Base-by-base conservation (phyloP, 2,888 invertebrate genomes). In the Fragum fragum region DNA sequence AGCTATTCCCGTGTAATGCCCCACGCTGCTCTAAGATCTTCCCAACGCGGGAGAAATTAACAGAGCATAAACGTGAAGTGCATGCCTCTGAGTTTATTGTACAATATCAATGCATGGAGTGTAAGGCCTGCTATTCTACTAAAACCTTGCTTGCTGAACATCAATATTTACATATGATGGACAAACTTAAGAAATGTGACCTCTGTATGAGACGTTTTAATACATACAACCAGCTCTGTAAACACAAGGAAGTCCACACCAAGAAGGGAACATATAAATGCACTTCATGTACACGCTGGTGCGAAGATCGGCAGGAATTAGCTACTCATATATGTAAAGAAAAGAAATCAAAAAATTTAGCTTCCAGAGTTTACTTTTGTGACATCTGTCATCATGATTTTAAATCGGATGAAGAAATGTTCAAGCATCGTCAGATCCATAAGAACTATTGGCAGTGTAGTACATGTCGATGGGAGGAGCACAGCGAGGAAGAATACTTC, bases 51-150 rank as follows among this genome's bases (percentile, higher is more conserved):
- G 82, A 82, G 26, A 23, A 72, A 28, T 63, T 85, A 16, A 77
- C 32, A 3, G 80, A 85, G 57, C 85, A 85, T 57, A 79, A 82
- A 53, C 82, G 80, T 21, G 75, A 76, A 28, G 78, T 61, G 0
- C 85, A 82, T 32, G 80, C 82, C 1, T 81, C 79, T 11, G 85
- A 85, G 66, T 85, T 85, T 68, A 85, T 85, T 6, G 85, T 85
- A 16, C 85, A 85, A 55, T 85, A 85, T 63, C 85, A 85, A 26
- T 85, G 85, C 36, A 80, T 80, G 72, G 85, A 85, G 63, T 85
- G 85, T 52, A 85, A 82, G 66, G 77, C 47, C 11, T 85, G 85
- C 26, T 85, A 71, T 36, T 85, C 85, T 6, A 82, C 75, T 39
- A 85, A 85, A 68, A 82, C 82, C 6, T 61, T 85, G 1, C 69